Conservation (phyloP, 1,140 invertebrate species). For the Diachasmimorpha longicaudata region DNA sequence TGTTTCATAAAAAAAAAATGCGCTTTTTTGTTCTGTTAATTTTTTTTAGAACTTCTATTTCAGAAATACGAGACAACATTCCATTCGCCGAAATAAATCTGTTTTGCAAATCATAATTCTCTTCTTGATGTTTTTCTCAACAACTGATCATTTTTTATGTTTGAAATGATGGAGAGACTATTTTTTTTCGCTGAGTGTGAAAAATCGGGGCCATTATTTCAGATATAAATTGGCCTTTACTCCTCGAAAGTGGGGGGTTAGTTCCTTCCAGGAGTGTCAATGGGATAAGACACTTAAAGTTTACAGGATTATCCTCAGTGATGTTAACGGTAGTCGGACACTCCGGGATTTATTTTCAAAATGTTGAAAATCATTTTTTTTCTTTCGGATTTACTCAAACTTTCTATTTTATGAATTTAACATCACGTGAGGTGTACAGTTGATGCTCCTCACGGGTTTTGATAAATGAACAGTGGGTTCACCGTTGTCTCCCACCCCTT, state of each 20-base stretch:
- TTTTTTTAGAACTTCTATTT: too few species aligned
- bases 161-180: background rate
- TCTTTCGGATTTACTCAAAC: too few species aligned
- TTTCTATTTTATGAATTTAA: background rate
- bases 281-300: constrained; percentile 40
- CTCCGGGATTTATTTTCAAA: constrained; percentile 29
- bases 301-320: constrained; percentile 42
- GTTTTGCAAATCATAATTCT: too few species aligned
- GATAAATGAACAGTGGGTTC: constrained; percentile 42
- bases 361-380: background rate
- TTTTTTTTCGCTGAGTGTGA: background rate
- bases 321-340: constrained; percentile 49
- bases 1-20: constrained; percentile 35
- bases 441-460: constrained; percentile 31
- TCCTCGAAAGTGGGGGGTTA: constrained; percentile 41
- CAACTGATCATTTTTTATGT: too few species aligned
- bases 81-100: background rate
- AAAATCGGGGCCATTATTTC: background rate
- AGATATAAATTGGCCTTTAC: background rate
- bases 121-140: too few species aligned
- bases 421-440: background rate
- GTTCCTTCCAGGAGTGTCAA: constrained; percentile 42
- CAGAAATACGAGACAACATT: background rate
- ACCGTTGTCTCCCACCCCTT: constrained; percentile 30
- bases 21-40: background rate